Base-by-base conservation (phyloP, 1,140 invertebrate species). In the Ceratina japonica region DNA sequence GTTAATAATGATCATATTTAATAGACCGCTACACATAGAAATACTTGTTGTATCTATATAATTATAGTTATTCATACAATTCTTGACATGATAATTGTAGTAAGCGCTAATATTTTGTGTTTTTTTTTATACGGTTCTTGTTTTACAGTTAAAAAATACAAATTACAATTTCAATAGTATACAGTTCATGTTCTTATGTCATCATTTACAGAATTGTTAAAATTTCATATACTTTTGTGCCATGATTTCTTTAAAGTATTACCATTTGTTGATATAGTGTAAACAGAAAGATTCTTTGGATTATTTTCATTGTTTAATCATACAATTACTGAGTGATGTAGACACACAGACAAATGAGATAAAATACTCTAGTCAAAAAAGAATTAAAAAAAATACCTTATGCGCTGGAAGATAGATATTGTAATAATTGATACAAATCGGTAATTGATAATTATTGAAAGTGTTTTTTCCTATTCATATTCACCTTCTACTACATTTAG, bases 331-430 rank as follows among this genome's bases (percentile, higher is more conserved):
- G 10, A 44, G 37, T 69, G 20, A 15, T 49, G 27, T 62, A 20
- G 61, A 49, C 20, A 76, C 1, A 61, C 69, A 69, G 61, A 49
- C 37, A 66, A 44, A 49, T 3, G 72, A 63, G 12, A 63, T 4
- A 77, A 71, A 16, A 49, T 79, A 59, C 27, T 79, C 70, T 79
- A 79, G 71, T 79, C 77, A 75, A n/a, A 63, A 73, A 61, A 18
- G 59, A 44, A 20, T n/a, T n/a, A 66, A 49, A 31, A 31, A 31
- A 31, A 31, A 65, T 54, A 79, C 0, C 62, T 75, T 58, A 52
- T 37, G 44, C 15, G 37, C 73, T 71, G 66, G 69, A 58, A 74
- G 61, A 10, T 79, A 65, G 15, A 74, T 44, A 27, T 73, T n/a
- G n/a, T n/a, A n/a, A n/a, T n/a, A n/a, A n/a, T n/a, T n/a, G n/a